Base-by-base conservation (phyloP, 2,113 vertebrate genomes). In the Centropus unirufus region DNA sequence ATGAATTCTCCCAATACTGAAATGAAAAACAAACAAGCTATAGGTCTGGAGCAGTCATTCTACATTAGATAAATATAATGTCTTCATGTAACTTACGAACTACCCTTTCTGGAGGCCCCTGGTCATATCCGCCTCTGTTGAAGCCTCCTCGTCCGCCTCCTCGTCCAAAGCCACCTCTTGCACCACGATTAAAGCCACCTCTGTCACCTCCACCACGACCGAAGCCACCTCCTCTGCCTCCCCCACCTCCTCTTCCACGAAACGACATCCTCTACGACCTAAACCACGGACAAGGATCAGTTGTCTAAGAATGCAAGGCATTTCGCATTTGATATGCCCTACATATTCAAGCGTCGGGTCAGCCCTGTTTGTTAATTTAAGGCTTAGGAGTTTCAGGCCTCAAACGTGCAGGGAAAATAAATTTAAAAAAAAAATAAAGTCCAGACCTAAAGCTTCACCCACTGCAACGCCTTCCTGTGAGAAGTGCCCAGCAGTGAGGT, bases 1-100 rank as follows among this genome's bases (percentile, higher is more conserved):
- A 99, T 92, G 88, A 99, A 99, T 90, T 99, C 99, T 58, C 99
- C 99, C 67, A 99, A 26, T 3, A 98, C 99, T 99, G 97, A 72
- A 98, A 97, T 0, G 85, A 51, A 79, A 11, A 83, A 61, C 54
- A 64, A 75, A 59, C 11, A 61, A 64, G 64, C 84, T 95, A 23
- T 91, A 77, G 22, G 85, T 11, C 42, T 29, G 9, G 8, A 81
- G 62, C 36, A 75, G 29, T 47, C 40, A 34, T 21, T 67, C 27
- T 19, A 34, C 44, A 52, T 6, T 2, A 39, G 73, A 42, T 2
- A n/a, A 83, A 44, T 7, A 4, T 0, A 7, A 3, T 8, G 15
- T 57, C 15, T 34, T 14, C 30, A 22, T 2, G 3, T 29, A 44
- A 97, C 98, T 96, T 98, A 99, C 99, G 98, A 16, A 99, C 99